phyloP scores from a whole-genome alignment of 2,113 vertebrate species.

The Mandrillus leucophaeus region DNA sequence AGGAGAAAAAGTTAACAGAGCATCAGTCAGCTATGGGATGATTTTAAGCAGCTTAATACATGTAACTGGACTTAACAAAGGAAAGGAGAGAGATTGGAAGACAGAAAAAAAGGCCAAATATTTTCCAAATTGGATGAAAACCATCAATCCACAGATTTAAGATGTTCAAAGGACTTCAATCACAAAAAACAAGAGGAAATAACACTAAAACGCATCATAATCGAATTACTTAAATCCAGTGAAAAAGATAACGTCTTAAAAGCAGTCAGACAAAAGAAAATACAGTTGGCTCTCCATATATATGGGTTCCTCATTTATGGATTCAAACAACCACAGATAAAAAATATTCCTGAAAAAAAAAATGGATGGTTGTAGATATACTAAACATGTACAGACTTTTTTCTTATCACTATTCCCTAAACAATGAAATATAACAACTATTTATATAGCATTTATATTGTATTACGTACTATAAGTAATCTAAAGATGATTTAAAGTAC shows the following conservation, averaged over 20 bases:
- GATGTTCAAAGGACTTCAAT: neutral
- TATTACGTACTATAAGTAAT: neutral
- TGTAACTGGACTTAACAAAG: neutral
- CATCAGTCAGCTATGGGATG: neutral
- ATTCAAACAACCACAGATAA: neutral
- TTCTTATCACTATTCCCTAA: neutral
- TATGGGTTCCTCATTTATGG: neutral
- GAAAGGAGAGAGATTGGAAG: neutral
- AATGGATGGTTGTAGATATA: neutral
- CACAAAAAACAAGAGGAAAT: neutral
- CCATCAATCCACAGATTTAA: neutral
- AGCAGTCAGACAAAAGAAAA: neutral
- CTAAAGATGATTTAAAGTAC: neutral
- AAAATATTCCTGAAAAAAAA: neutral
- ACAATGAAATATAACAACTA: neutral
- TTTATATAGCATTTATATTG: neutral
- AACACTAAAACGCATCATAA: neutral
- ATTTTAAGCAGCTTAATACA: neutral
- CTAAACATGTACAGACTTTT: neutral
- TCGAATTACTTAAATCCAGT: neutral
- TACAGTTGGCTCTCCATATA: neutral
- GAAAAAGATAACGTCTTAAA: neutral
- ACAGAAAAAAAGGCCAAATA: neutral
- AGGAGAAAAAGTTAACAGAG: neutral
- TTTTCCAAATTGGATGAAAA: neutral